Percentiles rank a stretch among this genome's conserved stretches.
phyloP scores from a whole-genome alignment of 2,888 invertebrate genomes.

The Chloromyia formosa region DNA sequence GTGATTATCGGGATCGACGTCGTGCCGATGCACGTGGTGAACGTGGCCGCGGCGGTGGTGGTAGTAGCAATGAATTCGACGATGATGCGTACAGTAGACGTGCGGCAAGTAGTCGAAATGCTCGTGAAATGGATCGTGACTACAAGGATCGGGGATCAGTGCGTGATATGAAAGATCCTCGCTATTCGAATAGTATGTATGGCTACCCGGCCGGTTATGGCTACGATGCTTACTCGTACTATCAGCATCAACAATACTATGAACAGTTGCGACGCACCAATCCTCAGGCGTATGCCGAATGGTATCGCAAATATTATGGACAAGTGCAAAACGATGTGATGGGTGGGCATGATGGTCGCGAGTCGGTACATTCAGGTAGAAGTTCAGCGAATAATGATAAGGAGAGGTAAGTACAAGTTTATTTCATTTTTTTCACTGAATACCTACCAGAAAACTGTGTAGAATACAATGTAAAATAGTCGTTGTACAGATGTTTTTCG shows the following conservation, averaged over 20 bases:
- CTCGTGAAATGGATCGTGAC: slow-evolving; percentile 59
- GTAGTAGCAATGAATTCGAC: slow-evolving; percentile 48
- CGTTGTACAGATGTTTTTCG: too few species aligned
- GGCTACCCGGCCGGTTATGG: slow-evolving; percentile 55
- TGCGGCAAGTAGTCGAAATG: slow-evolving; percentile 57
- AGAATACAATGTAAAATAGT: too few species aligned
- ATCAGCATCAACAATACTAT: slow-evolving; percentile 73
- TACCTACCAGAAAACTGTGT: too few species aligned
- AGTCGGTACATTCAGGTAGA: slow-evolving; percentile 83
- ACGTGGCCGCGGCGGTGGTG: slow-evolving; percentile 51
- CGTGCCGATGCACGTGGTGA: slow-evolving; percentile 57
- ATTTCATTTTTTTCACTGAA: neutral
- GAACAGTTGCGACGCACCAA: slow-evolving; percentile 80
- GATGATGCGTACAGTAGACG: slow-evolving; percentile 54
- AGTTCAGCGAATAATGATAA: slow-evolving; percentile 78
- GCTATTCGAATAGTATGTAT: slow-evolving; percentile 54
- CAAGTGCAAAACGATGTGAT: slow-evolving; percentile 56
- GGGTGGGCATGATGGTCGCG: slow-evolving; percentile 70
- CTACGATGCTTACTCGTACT: slow-evolving; percentile 70
- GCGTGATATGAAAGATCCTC: slow-evolving; percentile 52
- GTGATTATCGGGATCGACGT: slow-evolving; percentile 47
- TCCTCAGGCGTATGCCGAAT: slow-evolving; percentile 80
- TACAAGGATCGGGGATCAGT: slow-evolving; percentile 47
- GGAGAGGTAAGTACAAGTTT: slow-evolving; percentile 66
- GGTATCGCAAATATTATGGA: slow-evolving; percentile 77